A percentile compares a stretch with the other conserved stretches of the same genome.
Conservation (phyloP, 1,140 invertebrate genomes). For the Augochlora pura region DNA sequence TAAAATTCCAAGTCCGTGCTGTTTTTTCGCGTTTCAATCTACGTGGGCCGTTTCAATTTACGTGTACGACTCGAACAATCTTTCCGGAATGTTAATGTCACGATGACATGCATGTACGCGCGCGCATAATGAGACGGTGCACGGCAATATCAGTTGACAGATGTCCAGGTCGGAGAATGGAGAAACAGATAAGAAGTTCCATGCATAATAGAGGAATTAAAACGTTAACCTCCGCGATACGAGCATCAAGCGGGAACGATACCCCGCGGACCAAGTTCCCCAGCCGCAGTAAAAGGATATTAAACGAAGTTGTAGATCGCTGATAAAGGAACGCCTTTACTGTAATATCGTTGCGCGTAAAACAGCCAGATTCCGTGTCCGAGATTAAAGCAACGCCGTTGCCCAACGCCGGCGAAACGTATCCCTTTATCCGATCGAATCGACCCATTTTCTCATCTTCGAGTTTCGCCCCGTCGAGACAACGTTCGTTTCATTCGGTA, state of each 20-base stretch:
- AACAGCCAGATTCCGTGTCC: slow-evolving; percentile 5
- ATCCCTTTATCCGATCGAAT: slow-evolving; percentile 6
- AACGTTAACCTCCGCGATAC: background rate
- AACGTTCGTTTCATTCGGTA: background rate
- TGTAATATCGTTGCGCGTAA: background rate
- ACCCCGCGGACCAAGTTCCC: background rate
- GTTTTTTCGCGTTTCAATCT: no score
- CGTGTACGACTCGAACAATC: no score
- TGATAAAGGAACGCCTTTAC: slow-evolving; percentile 2
- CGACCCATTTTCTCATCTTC: background rate
- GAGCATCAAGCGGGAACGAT: background rate
- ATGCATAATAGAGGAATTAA: background rate
- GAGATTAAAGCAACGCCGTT: slow-evolving; percentile 2
- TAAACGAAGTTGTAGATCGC: no score
- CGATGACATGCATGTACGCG: background rate
- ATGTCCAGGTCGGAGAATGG: background rate
- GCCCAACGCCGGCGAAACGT: background rate
- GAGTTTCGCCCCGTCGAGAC: background rate
- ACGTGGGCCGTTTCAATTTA: no score
- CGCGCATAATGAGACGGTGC: background rate
- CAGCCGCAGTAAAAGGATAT: no score
- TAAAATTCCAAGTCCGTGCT: no score
- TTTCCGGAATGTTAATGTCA: background rate
- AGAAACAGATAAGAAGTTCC: background rate
- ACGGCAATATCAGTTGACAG: background rate